These are phyloP conservation scores for Mugil cephalus DNA, from an alignment of 2,113 vertebrate genomes.

Conservation along the genomic window DNA sequence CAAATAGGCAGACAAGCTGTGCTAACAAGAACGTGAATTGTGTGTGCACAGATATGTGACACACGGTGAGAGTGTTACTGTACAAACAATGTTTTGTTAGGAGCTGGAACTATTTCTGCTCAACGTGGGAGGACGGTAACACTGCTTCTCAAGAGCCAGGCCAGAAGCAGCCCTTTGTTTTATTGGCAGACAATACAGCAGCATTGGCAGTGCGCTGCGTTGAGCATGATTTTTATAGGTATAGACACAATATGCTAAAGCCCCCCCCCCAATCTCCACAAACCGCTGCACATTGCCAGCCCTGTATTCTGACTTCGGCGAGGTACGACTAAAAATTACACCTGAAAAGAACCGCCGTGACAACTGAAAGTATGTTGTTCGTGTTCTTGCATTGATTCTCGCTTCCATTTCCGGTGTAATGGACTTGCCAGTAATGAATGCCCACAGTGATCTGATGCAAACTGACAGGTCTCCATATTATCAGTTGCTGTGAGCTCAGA, in stretches of 20 bases:
- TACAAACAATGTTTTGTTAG: constrained; percentile 74
- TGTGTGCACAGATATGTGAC: constrained; percentile 60
- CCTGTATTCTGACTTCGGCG: constrained; percentile 14
- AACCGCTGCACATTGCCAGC: constrained; percentile 14
- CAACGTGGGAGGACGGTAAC: constrained; percentile 74
- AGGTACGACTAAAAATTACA: constrained; percentile 11
- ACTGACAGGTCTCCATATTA: constrained; percentile 70
- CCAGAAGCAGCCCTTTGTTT: constrained; percentile 65
- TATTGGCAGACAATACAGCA: constrained; percentile 60
- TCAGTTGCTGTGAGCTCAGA: constrained; percentile 45
- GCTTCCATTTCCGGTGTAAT: constrained; percentile 74
- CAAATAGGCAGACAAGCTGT: constrained; percentile 71
- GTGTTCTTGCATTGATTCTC: constrained; percentile 70
- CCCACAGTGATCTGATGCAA: constrained; percentile 65
- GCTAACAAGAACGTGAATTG: constrained; percentile 70
- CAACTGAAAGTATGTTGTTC: constrained; percentile 60
- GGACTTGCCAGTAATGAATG: constrained; percentile 74
- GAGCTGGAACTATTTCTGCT: constrained; percentile 79
- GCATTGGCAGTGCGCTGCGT: constrained; percentile 32
- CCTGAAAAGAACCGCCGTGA: constrained; percentile 21
- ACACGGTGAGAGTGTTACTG: constrained; percentile 47
- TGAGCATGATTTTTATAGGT: constrained; percentile 46
- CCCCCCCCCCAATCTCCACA: constrained; percentile 2
- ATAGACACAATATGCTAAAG: constrained; percentile 47
- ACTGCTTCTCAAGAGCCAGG: constrained; percentile 65